These are phyloP conservation scores for Ormyrus labotus DNA, from an alignment of 2,888 invertebrate species.

Conservation along the genomic window DNA sequence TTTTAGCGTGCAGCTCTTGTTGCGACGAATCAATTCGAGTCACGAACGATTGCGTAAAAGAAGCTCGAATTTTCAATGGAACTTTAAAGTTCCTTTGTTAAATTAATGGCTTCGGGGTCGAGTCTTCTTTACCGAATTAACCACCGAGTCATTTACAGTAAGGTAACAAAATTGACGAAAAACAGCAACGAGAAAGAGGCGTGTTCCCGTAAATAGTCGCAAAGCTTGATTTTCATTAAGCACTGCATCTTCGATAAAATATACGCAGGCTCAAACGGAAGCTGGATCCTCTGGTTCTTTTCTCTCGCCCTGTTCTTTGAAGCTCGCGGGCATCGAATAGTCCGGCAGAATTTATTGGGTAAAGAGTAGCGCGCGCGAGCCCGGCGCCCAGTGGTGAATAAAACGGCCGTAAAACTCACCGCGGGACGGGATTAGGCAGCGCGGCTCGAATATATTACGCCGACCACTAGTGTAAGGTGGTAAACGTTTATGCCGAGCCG, in stretches of 20 bases:
- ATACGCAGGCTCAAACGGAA: conserved; percentile 18
- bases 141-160: too few relatives aligned
- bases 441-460: conserved; percentile 59
- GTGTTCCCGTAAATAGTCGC: too few relatives aligned
- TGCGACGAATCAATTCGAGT: too few relatives aligned
- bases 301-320: conserved; percentile 20
- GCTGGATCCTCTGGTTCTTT: conserved; percentile 10
- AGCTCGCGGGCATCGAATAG: conserved; percentile 43
- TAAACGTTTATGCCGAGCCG: conserved; percentile 52
- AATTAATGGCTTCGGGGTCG: too few relatives aligned
- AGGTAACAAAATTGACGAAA: too few relatives aligned
- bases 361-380: conserved; percentile 52
- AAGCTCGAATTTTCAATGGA: too few relatives aligned
- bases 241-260: not conserved
- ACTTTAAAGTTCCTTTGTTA: too few relatives aligned
- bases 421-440: conserved; percentile 60
- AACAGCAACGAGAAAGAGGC: too few relatives aligned
- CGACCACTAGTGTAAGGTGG: conserved; percentile 52
- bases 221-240: too few relatives aligned
- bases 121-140: too few relatives aligned
- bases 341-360: conserved; percentile 63
- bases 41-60: too few relatives aligned
- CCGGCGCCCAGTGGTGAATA: conserved; percentile 59
- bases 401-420: conserved; percentile 63
- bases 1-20: too few relatives aligned